Evolutionary conservation across 2,888 invertebrate species (phyloP), one percentile per base, ranked within the genome.

Genomic region (Lomographa bimaculata): DNA sequence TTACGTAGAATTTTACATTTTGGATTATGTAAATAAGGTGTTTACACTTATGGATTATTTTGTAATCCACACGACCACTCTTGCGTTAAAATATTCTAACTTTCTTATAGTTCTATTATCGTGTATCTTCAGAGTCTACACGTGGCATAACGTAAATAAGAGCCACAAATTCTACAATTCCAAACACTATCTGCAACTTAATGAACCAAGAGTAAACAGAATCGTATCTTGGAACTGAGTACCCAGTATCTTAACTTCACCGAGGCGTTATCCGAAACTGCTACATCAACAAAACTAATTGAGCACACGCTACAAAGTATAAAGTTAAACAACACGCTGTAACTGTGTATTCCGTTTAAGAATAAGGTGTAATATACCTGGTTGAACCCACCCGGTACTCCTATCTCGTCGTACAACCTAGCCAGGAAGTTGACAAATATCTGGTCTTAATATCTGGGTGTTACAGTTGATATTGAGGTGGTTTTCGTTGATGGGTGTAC

Each of bases 321-420:
- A 35, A 41, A 50, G 38, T 53, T 46, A 46, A 46, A 44, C 50
- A 50, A 46, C 45, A 42, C 27, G 37, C 40, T 46, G 40, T 46
- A 43, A 47, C 47, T 47, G 46, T 53, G 50, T 47, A 48, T 44
- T 46, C 45, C 38, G 35, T 48, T 49, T 52, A 54, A 50, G 50
- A 54, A 54, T 50, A 48, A 48, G 50, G 48, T 54, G 48, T 40
- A 41, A 32, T 36, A 46, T 54, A 44, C 46, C 46, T 44, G 16
- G n/a, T 11, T 12, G 20, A 28, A 32, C 28, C 20, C 32, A 27
- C 28, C 25, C 30, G 27, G 17, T 20, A 24, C 33, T 35, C 23
- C 17, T 41, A 35, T 35, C 41, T 35, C 34, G 35, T 35, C n/a
- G 17, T 30, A 38, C 41, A 37, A 17, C 25, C 26, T 26, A 5